Evolutionary conservation across 2,888 invertebrate species (phyloP), one percentile per base, ranked within the genome.

Genomic region (Dione juno): DNA sequence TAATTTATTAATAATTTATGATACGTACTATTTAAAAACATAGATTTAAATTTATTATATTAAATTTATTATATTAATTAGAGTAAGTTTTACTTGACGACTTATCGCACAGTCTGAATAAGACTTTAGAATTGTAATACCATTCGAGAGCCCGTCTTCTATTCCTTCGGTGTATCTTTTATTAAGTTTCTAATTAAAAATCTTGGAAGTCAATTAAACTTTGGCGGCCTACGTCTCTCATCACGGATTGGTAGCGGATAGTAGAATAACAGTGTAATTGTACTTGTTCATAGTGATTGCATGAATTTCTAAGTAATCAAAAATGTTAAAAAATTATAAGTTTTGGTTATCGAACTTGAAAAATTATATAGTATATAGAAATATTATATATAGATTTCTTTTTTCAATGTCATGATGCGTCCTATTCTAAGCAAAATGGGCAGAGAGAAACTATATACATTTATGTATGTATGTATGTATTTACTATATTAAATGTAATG

Each of bases 131-230:
- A 85, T 81, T 83, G 81, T 83, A 80, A 85, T 85, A 88, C 84
- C 78, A 81, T 82, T 81, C 75, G 78, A 65, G 70, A 75, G 64
- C 66, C 72, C 75, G 71, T 74, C 76, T 74, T 71, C 70, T 73
- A 69, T 72, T 74, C 74, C 73, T 76, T 76, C 68, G 71, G 77
- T 77, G 75, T 76, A 76, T 77, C 76, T 77, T 76, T 76, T 82
- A 81, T 80, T 73, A 76, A 88, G 86, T 88, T 87, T 82, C 83
- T 90, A 90, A 91, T 91, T 90, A 90, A 91, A 91, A 91, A 91
- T 89, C 86, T 87, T 82, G 84, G 86, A 90, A 90, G 90, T 88
- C 90, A 90, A 91, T 91, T 90, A 87, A 91, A 90, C 82, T 89
- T 89, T 77, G 77, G 69, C 79, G 80, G 79, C 79, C 76, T 72